Evolutionary conservation across 2,797 vertebrate species (phyloP).

Genomic region (Helicolenus hilgendorfi): DNA sequence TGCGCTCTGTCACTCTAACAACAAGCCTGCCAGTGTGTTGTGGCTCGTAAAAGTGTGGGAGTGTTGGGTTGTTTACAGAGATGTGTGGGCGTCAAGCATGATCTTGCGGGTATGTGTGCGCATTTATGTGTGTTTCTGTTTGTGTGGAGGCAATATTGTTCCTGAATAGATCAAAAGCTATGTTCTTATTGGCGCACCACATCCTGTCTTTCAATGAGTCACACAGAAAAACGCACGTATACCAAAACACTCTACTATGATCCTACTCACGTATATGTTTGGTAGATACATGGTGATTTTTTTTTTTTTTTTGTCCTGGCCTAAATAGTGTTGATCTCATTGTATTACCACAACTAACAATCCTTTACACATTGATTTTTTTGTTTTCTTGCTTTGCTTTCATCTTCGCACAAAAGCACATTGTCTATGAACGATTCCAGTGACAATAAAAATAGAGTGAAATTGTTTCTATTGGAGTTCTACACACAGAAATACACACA

Average conservation of each 20-base stretch:
- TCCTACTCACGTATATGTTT: constrained; percentile 1
- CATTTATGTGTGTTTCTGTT: constrained; percentile 77
- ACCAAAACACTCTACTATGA: constrained; percentile 28
- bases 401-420: background rate
- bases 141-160: constrained; percentile 72
- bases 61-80: constrained; percentile 78
- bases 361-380: background rate
- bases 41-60: constrained; percentile 74
- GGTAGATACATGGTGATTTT: background rate
- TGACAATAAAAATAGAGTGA: background rate
- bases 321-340: background rate
- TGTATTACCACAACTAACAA: background rate
- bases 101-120: constrained; percentile 67
- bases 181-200: constrained; percentile 72
- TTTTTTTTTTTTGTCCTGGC: background rate
- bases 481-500: background rate
- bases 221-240: constrained; percentile 56
- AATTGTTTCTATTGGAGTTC: background rate
- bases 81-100: constrained; percentile 75
- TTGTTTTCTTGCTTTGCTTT: background rate
- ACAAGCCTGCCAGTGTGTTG: constrained; percentile 60
- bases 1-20: constrained; percentile 69
- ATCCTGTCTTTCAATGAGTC: constrained; percentile 81
- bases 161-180: constrained; percentile 68
- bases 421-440: background rate